Base-by-base conservation (phyloP, 2,888 invertebrate genomes). In the Drosophila nigricruria region DNA sequence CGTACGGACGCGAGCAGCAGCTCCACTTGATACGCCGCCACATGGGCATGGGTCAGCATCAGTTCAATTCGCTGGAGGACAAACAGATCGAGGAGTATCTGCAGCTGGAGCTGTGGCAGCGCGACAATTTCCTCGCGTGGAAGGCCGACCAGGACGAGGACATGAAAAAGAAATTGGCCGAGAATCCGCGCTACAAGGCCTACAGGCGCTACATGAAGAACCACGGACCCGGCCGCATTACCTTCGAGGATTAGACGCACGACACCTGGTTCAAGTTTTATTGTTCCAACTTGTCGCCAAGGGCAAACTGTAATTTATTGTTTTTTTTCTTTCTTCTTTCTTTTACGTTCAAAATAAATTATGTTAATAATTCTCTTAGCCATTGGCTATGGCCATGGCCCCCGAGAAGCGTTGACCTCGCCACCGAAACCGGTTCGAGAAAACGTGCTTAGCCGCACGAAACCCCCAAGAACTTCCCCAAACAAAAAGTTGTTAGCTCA, bases 141-240 rank as follows among this genome's bases (percentile, higher is more conserved):
- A 97, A 97, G 91, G 93, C 94, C 78, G 94, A 95, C 60, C 96
- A 97, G 91, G 98, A 98, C 81, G 97, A 97, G 83, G 96, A 97
- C 91, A 95, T 96, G 90, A 97, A 97, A 90, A 96, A 96, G 78
- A 96, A 97, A 82, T 92, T 98, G 90, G 97, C 98, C 0, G 97
- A 97, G 86, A 98, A 96, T 93, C 96, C 96, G 59, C 95, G 96
- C 89, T 97, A 97, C 92, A 98, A 98, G 93, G 96, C 97, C 73
- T 98, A 98, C 91, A 94, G 98, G 70, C 94, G 98, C 66, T 98
- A 97, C 92, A 96, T 98, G 93, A 98, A 97, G 93, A 97, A 96
- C 88, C 97, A 97, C 91, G 98, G 97, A 4, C 95, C 97, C 0
- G 96, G 97, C 1, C 95, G 98, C 90, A 97, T 98, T 94, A 97